Conservation (phyloP, 2,888 invertebrate species). For the Drosophila siamana region DNA sequence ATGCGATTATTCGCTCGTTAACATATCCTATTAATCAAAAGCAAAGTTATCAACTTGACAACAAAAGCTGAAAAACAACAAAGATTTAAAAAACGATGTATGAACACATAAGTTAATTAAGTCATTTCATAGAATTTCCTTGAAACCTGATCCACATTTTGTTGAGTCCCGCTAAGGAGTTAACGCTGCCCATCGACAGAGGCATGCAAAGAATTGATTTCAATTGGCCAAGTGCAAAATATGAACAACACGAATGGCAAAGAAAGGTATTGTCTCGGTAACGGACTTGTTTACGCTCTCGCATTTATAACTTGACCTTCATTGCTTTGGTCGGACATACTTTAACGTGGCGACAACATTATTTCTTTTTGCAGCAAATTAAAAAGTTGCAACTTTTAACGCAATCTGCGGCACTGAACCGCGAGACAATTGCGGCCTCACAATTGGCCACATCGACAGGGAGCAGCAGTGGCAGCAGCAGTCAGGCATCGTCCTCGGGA, state of each 20-base stretch:
- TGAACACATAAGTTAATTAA: too few species aligned
- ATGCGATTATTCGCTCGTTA: too few species aligned
- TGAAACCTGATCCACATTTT: not conserved
- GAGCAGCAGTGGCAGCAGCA: constrained; percentile 47
- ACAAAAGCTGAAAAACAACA: too few species aligned
- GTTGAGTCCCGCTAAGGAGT: too few species aligned
- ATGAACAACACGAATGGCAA: not conserved
- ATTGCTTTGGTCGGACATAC: not conserved
- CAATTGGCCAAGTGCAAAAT: constrained; percentile 2
- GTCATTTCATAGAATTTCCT: not conserved
- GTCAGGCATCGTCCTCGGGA: constrained; percentile 61
- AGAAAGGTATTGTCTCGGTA: constrained; percentile 20
- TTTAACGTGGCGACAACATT: constrained; percentile 16
- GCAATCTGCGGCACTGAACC: constrained; percentile 85
- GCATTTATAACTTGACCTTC: constrained; percentile 6
- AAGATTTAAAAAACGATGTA: too few species aligned
- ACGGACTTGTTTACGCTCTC: constrained; percentile 28
- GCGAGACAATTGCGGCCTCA: constrained; percentile 85
- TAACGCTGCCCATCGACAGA: not conserved
- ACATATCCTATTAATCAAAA: not conserved
- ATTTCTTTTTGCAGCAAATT: constrained; percentile 82
- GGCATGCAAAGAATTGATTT: constrained; percentile 2
- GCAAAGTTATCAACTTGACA: too few species aligned
- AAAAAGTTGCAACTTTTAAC: constrained; percentile 85
- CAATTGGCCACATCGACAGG: constrained; percentile 85